Percentiles rank a stretch among this genome's conserved stretches.
Conservation (phyloP, 2,888 invertebrate species). For the Tenthredo scrophulariae region DNA sequence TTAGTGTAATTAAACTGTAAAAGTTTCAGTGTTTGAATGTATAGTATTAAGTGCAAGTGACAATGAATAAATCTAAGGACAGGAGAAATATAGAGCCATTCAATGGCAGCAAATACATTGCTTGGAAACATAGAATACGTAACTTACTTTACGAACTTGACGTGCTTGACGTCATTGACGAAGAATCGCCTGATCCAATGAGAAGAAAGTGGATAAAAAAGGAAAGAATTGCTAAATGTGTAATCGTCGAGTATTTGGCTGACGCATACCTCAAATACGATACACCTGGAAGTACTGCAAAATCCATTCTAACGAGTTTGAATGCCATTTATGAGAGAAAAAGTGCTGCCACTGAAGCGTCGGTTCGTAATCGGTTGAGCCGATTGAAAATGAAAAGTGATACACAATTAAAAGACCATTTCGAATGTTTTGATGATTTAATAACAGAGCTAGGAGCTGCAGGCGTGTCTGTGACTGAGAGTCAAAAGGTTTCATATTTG, state of each 20-base stretch:
- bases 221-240: background rate
- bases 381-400: conserved; percentile 38
- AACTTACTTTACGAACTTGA: conserved; percentile 44
- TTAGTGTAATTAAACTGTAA: no score
- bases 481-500: conserved; percentile 1
- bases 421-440: conserved; percentile 29
- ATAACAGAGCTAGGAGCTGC: conserved; percentile 29
- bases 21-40: no score
- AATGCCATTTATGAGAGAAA: conserved; percentile 33
- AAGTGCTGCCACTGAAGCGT: conserved; percentile 37
- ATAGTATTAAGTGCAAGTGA: no score
- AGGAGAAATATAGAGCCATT: no score
- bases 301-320: background rate
- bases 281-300: no score
- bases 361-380: conserved; percentile 41
- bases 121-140: conserved; percentile 53
- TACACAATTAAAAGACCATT: background rate
- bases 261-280: no score
- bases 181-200: conserved; percentile 51
- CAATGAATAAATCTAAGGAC: no score
- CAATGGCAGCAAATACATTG: conserved; percentile 28
- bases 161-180: conserved; percentile 46
- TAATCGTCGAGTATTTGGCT: no score
- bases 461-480: conserved; percentile 10
- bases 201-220: conserved; percentile 49